Evolutionary conservation across 2,113 vertebrate genomes (phyloP).

Genomic region (Ictalurus punctatus): DNA sequence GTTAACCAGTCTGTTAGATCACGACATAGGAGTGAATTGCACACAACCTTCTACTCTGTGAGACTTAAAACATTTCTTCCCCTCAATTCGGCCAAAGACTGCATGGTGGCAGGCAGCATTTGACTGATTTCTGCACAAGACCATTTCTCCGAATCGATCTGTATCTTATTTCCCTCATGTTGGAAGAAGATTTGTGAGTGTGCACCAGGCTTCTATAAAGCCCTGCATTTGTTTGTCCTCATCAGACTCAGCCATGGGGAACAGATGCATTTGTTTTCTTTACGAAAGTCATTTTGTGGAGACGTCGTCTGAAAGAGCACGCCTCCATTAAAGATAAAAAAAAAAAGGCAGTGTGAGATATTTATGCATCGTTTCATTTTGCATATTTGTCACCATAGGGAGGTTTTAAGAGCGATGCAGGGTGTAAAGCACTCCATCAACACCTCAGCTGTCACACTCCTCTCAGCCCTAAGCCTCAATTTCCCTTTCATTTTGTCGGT

Average conservation of each 20-base stretch:
- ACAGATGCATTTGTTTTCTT: conserved; percentile 47
- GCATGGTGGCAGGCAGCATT: conserved; percentile 14
- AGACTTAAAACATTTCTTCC: conserved; percentile 12
- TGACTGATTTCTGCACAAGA: conserved; percentile 35
- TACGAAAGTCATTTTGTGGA: conserved; percentile 46
- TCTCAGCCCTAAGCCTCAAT: background rate
- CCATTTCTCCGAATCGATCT: conserved; percentile 43
- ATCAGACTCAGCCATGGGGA: conserved; percentile 42
- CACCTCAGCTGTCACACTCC: conserved; percentile 18
- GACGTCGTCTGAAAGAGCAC: conserved; percentile 47
- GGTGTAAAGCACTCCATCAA: conserved; percentile 41
- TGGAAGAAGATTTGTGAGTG: conserved; percentile 20
- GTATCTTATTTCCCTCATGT: conserved; percentile 39
- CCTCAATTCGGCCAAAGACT: conserved; percentile 21
- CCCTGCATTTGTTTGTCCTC: conserved; percentile 35
- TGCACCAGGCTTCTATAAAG: conserved; percentile 29
- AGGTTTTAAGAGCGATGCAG: conserved; percentile 42
- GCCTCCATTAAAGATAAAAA: conserved; percentile 53
- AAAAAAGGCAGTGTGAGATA: conserved; percentile 46
- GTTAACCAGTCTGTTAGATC: conserved; percentile 32
- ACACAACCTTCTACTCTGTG: background rate
- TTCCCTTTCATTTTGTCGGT: conserved; percentile 17
- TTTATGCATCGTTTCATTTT: conserved; percentile 58
- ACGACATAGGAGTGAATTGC: conserved; percentile 33
- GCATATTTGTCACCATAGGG: conserved; percentile 54